Conservation (phyloP, 2,113 vertebrate genomes). For the Pseudorasbora parva region DNA sequence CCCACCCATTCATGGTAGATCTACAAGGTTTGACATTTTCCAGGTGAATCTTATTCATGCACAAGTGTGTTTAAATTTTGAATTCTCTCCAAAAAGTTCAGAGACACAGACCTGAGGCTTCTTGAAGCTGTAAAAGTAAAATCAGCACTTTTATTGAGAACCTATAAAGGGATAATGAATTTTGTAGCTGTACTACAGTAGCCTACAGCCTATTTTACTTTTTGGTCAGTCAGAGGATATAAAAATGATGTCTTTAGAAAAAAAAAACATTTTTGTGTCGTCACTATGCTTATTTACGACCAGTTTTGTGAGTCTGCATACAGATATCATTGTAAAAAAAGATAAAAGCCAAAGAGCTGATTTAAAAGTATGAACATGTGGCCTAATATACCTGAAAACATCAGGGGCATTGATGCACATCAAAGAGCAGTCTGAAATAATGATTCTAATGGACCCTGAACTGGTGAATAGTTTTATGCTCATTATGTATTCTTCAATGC, state of each 20-base stretch:
- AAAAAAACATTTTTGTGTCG: background rate
- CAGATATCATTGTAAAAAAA: constrained; percentile 1
- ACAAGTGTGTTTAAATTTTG: background rate
- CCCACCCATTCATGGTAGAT: background rate
- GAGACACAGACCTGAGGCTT: background rate
- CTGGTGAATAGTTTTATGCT: background rate
- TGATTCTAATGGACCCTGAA: constrained; percentile 15
- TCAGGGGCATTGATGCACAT: background rate
- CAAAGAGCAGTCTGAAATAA: constrained; percentile 18
- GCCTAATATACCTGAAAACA: constrained; percentile 7
- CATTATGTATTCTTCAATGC: background rate
- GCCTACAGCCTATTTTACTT: background rate
- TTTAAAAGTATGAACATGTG: background rate
- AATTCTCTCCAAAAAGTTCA: background rate
- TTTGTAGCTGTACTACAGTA: background rate
- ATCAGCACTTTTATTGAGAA: background rate
- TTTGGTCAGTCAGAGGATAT: background rate
- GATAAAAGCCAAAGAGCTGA: constrained; percentile 19
- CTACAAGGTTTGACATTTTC: background rate
- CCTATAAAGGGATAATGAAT: background rate
- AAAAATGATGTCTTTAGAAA: background rate
- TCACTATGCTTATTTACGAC: background rate
- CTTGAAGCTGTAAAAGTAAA: background rate
- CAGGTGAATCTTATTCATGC: background rate
- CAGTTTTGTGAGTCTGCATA: background rate